A percentile compares a stretch with the other conserved stretches of the same genome.
These are phyloP conservation scores for Bubo scandiacus DNA, from an alignment of 2,113 vertebrate genomes.

Conservation along the genomic window DNA sequence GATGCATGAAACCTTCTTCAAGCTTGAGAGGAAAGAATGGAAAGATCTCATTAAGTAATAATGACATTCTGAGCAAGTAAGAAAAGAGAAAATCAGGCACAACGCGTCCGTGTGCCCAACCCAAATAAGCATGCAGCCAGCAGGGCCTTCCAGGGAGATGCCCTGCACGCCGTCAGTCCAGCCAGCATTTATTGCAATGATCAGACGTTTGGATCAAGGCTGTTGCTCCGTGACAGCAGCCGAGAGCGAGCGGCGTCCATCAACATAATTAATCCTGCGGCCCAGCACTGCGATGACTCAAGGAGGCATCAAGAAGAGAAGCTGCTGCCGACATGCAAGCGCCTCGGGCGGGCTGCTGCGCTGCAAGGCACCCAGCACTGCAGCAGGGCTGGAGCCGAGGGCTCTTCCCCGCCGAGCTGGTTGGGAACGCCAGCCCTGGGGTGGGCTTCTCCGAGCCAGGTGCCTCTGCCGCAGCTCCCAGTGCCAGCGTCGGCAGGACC, in stretches of 20 bases:
- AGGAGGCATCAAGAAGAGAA: background rate
- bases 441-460: background rate
- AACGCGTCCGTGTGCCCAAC: background rate
- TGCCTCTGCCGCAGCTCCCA: accelerated
- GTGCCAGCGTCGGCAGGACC: background rate
- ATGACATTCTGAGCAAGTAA: background rate
- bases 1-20: background rate
- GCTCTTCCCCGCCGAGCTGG: background rate
- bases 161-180: background rate
- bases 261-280: background rate
- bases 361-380: background rate
- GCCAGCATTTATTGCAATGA: background rate
- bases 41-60: slow-evolving; percentile 22
- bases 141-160: background rate
- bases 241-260: background rate
- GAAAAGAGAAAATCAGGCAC: background rate
- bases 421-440: background rate
- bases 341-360: background rate
- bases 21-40: background rate
- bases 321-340: background rate
- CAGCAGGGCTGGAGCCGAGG: accelerated
- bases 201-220: background rate
- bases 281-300: background rate
- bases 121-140: background rate
- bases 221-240: background rate